Conservation (phyloP, 2,113 vertebrate species). For the Danio rerio region GRCz12tu NC_133193.1:19428001-19428500, state of each 20-base stretch:
- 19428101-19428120: constrained; percentile 68
- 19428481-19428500: not conserved
- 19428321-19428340: constrained; percentile 48
- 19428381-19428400: constrained; percentile 38
- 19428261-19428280: constrained; percentile 64
- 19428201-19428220: constrained; percentile 60
- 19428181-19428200: constrained; percentile 69
- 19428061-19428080: constrained; percentile 60
- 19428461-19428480: not conserved
- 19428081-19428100: constrained; percentile 77
- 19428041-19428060: constrained; percentile 65
- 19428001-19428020: constrained; percentile 75
- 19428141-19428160: constrained; percentile 73
- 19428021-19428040: constrained; percentile 42
- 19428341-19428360: constrained; percentile 27
- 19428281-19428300: constrained; percentile 58
- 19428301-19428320: constrained; percentile 46
- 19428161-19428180: constrained; percentile 69
- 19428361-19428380: constrained; percentile 37
- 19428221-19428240: constrained; percentile 76
- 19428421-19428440: not conserved
- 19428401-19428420: too few species aligned
- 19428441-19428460: not conserved
- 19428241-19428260: constrained; percentile 73
- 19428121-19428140: constrained; percentile 68